These are phyloP conservation scores for Isurus oxyrinchus DNA, from an alignment of 2,113 vertebrate species.

Conservation along the genomic window DNA sequence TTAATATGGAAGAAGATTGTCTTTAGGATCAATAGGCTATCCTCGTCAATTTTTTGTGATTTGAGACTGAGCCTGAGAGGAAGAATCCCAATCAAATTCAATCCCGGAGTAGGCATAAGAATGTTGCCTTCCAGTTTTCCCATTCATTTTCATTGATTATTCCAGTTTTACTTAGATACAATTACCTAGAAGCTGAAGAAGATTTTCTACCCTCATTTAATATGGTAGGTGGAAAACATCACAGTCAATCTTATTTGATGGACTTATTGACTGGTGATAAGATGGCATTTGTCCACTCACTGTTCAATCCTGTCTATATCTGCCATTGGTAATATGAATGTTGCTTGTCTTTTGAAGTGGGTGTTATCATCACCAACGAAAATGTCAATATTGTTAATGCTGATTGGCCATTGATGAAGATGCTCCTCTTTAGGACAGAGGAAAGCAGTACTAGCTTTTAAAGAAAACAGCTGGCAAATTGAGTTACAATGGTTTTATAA, in stretches of 20 bases:
- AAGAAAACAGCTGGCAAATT: background rate
- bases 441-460: background rate
- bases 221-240: background rate
- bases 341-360: background rate
- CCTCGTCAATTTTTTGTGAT: background rate
- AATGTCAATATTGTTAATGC: background rate
- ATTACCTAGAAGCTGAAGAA: background rate
- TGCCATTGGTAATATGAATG: background rate
- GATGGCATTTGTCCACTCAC: background rate
- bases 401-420: background rate
- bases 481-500: background rate
- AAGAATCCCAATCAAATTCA: background rate
- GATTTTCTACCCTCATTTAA: background rate
- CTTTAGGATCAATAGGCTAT: background rate
- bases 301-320: background rate
- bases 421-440: background rate
- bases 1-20: background rate
- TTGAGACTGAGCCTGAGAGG: background rate
- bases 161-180: background rate
- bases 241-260: background rate
- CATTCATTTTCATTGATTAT: background rate
- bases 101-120: background rate
- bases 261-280: background rate
- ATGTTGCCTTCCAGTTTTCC: background rate
- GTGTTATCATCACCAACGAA: background rate